Base-by-base conservation (phyloP, 2,888 invertebrate species). In the Periphyllus acericola region DNA sequence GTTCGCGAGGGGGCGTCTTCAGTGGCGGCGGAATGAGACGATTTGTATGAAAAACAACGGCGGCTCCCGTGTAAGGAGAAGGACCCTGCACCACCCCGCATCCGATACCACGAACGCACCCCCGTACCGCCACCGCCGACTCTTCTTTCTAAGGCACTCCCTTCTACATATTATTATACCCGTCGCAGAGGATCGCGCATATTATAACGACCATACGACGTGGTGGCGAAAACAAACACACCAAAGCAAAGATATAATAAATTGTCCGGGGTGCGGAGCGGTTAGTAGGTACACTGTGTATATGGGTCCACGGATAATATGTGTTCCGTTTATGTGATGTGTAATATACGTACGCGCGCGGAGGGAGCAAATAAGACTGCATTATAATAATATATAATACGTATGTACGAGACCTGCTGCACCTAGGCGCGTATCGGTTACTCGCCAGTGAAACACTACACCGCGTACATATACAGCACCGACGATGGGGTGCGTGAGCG, bases 41-140 rank as follows among this genome's bases (percentile, higher is more conserved):
- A 87, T 87, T 87, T 87, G 87, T 87, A 87, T 87, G 87, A 87
- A 87, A 87, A 87, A 87, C 87, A 87, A 87, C 87, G 80, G 60
- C 86, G 80, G 55, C 29, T 55, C 52, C 9, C 46, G 46, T 11
- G 29, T 14, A 21, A 34, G 36, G 25, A 74, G 40, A 71, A 86
- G n/a, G 72, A 71, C 72, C 86, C 78, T 55, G 55, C 40, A 21
- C 34, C 14, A 78, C 40, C 36, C 71, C 78, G 52, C 25, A n/a
- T n/a, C 36, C n/a, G 40, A 40, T 8, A 46, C 1, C 46, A 11
- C 14, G 14, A 11, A 14, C 46, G 46, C 14, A 46, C 46, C 46
- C 46, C 14, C 14, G 3, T 34, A 32, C n/a, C n/a, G 9, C 52
- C n/a, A n/a, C 55, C 1, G n/a, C 68, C 68, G 11, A 68, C 14